Evolutionary conservation across 2,888 invertebrate genomes (phyloP), one percentile per base, ranked within the genome.

Genomic region (Rotaria sp.): DNA sequence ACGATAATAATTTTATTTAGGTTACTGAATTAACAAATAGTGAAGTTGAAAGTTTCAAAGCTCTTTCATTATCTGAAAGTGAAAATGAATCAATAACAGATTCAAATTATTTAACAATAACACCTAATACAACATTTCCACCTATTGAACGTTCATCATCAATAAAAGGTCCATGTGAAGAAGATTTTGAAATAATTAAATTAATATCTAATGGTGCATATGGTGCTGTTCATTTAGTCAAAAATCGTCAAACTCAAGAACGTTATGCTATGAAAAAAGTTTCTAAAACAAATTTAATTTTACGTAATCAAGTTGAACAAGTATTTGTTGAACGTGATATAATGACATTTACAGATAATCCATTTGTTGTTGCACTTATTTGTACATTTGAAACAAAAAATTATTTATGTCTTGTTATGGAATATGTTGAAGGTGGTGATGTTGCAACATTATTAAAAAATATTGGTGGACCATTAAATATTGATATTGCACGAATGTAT

Each of bases 241-340:
- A 98, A 89, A 96, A 98, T 90, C 96, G 96, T 90, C 95, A 95
- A 89, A 95, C 95, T 0, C 93, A 96, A 87, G 96, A 96, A 90
- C 94, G 98, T 90, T 98, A 96, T 91, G 99, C 99, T 0, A 95
- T 99, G 96, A 99, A 99, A 92, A 98, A 98, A 92, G 97, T 99
- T 89, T 97, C 96, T 90, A 99, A 99, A 92, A 96, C 96, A 91
- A 98, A 98, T 92, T 92, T 99, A 87, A 95, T 98, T 93, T 92
- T 99, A 88, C 93, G 99, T 87, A 99, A 99, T 92, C 97, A 93
- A 89, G 96, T 97, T 86, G 97, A 98, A 89, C 97, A 93, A 89
- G 98, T 97, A 57, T 99, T 97, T 91, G 97, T 98, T 7, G 99
- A 99, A 92, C 92, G 99, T 87, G 99, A 99, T 91, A 99, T 99